A percentile compares a stretch with the other conserved stretches of the same genome.
These are phyloP conservation scores for Alethe castanea DNA, from an alignment of 2,113 vertebrate genomes.

Conservation along the genomic window DNA sequence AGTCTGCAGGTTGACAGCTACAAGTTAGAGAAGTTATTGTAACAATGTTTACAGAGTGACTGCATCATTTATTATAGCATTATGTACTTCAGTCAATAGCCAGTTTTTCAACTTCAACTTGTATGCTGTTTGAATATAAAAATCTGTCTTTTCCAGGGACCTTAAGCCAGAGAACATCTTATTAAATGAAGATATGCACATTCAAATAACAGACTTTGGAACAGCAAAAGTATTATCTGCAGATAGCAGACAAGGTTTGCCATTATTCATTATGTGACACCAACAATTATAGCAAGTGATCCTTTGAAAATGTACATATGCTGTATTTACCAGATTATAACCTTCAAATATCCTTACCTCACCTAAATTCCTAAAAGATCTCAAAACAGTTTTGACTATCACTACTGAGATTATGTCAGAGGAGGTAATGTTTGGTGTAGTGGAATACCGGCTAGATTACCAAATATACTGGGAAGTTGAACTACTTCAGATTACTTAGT, in stretches of 20 bases:
- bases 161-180: slow-evolving; percentile 99
- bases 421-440: neutral
- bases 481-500: neutral
- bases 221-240: slow-evolving; percentile 96
- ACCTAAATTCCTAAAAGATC: neutral
- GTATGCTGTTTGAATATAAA: neutral
- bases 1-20: neutral
- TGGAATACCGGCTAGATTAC: neutral
- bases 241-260: slow-evolving; percentile 91
- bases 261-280: neutral
- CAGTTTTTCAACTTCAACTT: neutral
- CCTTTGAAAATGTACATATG: neutral
- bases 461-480: neutral
- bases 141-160: slow-evolving; percentile 81
- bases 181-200: slow-evolving; percentile 98
- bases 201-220: slow-evolving; percentile 99
- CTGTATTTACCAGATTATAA: neutral
- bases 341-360: neutral
- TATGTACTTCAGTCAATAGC: neutral
- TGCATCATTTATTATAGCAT: neutral
- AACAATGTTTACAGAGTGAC: neutral
- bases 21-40: neutral
- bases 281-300: neutral
- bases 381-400: neutral
- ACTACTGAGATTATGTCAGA: neutral